A percentile compares a stretch with the other conserved stretches of the same genome.
Conservation (phyloP, 1,140 invertebrate species). For the Sesamia nonagrioides region DNA sequence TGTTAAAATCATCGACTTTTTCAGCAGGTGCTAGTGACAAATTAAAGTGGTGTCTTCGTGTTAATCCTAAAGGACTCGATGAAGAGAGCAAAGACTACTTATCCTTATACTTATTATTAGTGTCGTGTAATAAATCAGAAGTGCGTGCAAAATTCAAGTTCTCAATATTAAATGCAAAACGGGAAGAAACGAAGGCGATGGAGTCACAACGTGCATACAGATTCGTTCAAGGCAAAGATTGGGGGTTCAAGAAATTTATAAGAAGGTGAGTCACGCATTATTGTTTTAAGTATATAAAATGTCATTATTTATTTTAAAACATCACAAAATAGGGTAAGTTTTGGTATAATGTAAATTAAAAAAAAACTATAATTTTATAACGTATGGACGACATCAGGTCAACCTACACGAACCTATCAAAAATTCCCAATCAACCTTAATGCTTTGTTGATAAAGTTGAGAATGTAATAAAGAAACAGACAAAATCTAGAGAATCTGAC, state of each 20-base stretch:
- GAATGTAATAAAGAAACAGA: too few relatives aligned
- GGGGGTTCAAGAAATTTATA: conserved; percentile 99
- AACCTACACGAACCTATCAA: too few relatives aligned
- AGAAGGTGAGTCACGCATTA: conserved; percentile 86
- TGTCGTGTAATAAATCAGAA: conserved; percentile 99
- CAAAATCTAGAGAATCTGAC: too few relatives aligned
- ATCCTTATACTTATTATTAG: conserved; percentile 98
- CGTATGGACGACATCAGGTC: too few relatives aligned
- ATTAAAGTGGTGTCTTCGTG: conserved; percentile 99
- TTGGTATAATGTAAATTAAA: background rate
- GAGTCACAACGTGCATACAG: conserved; percentile 96
- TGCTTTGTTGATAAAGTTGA: too few relatives aligned
- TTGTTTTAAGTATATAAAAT: background rate
- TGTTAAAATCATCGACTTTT: conserved; percentile 99
- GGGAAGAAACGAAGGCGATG: conserved; percentile 99
- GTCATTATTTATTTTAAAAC: background rate
- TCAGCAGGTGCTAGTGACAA: conserved; percentile 99
- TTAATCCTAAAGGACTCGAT: conserved; percentile 99
- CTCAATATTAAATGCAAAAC: conserved; percentile 99
- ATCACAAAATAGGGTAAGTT: background rate
- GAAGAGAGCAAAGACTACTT: conserved; percentile 99
- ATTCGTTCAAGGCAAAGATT: conserved; percentile 99
- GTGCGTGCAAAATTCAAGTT: conserved; percentile 99
- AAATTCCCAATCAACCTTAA: too few relatives aligned
- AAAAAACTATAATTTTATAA: background rate